These are phyloP conservation scores for Mustelus asterias DNA, from an alignment of 2,113 vertebrate genomes.

Conservation along the genomic window DNA sequence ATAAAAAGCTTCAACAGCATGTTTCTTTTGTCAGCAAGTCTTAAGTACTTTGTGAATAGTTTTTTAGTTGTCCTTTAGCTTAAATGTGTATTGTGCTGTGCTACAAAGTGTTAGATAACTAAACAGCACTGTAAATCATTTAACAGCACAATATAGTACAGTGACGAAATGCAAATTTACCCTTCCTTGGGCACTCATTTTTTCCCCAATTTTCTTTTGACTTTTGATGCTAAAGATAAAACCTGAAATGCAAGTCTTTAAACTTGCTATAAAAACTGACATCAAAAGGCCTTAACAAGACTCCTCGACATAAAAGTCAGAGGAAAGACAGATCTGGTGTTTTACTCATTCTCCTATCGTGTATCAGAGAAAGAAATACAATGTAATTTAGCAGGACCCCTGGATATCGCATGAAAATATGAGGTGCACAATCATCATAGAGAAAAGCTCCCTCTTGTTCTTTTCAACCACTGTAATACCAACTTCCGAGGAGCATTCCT, in stretches of 20 bases:
- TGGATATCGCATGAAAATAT: neutral
- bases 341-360: neutral
- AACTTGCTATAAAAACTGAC: neutral
- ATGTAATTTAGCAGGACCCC: neutral
- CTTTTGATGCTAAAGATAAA: neutral
- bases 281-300: neutral
- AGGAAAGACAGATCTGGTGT: neutral
- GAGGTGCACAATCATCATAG: neutral
- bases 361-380: neutral
- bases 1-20: too few relatives aligned
- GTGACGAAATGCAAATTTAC: neutral
- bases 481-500: neutral
- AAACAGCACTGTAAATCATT: neutral
- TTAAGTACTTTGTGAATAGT: neutral
- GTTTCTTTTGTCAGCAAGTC: too few relatives aligned
- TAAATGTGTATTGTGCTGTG: neutral
- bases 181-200: neutral
- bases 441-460: neutral
- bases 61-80: neutral
- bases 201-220: neutral
- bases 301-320: neutral
- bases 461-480: too few relatives aligned
- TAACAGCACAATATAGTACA: neutral
- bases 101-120: neutral
- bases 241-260: neutral